Conservation (phyloP, 2,113 vertebrate species). For the Hippocampus guttulatus region DNA sequence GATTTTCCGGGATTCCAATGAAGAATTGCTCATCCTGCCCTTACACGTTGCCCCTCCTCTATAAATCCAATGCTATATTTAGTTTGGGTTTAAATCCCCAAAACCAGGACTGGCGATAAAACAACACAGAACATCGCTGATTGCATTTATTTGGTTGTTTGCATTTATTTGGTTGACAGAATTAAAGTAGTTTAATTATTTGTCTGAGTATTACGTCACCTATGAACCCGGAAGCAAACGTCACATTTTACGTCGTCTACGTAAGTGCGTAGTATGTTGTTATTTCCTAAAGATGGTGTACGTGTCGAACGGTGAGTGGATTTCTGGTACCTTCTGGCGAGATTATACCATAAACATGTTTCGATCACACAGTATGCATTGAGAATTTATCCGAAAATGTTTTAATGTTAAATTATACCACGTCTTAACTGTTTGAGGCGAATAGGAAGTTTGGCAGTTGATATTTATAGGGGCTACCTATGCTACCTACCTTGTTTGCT, state of each 20-base stretch:
- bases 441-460: background rate
- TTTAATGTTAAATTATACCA: background rate
- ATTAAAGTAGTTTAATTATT: background rate
- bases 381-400: background rate
- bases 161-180: background rate
- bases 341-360: background rate
- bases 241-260: constrained; percentile 31
- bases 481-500: constrained; percentile 17
- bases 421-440: background rate
- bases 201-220: background rate
- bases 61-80: background rate
- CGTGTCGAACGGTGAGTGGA: constrained; percentile 87
- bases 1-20: too few relatives aligned
- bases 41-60: too few relatives aligned
- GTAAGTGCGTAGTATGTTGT: constrained; percentile 12
- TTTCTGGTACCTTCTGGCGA: background rate
- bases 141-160: background rate
- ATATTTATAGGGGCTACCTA: background rate
- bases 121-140: background rate
- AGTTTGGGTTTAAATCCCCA: background rate
- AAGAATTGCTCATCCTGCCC: background rate
- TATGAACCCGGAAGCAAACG: constrained; percentile 39
- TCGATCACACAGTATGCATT: background rate
- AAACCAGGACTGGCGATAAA: background rate
- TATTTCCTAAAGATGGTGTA: constrained; percentile 77